phyloP scores from a whole-genome alignment of 2,113 vertebrate genomes.

The Orycteropus afer region DNA sequence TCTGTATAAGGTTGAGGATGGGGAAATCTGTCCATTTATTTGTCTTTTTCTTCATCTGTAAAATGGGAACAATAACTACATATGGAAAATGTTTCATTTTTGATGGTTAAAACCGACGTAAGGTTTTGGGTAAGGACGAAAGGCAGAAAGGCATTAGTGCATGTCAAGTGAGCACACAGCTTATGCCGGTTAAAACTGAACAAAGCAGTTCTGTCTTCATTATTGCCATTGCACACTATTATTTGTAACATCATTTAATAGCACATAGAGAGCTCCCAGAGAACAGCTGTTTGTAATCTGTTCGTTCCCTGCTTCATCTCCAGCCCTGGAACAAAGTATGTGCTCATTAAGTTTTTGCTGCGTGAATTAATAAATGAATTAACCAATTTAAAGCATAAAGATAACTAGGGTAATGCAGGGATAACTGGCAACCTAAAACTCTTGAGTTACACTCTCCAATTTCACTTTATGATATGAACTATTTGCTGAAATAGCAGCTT shows the following conservation, averaged over 20 bases:
- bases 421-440: not conserved
- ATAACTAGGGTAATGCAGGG: not conserved
- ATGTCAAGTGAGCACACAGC: not conserved
- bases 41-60: not conserved
- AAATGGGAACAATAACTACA: not conserved
- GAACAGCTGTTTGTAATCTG: not conserved
- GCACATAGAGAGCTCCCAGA: not conserved
- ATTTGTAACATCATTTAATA: not conserved
- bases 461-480: not conserved
- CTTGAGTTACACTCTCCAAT: not conserved
- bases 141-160: not conserved
- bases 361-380: not conserved
- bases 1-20: rapidly evolving
- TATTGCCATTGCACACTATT: not conserved
- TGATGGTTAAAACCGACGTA: not conserved
- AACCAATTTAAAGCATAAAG: not conserved
- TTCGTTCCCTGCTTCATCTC: not conserved
- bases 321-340: not conserved
- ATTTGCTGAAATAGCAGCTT: not conserved
- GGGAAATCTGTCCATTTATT: not conserved
- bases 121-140: not conserved
- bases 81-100: not conserved
- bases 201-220: not conserved
- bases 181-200: not conserved
- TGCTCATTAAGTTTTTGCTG: not conserved